Evolutionary conservation across 2,113 vertebrate genomes (phyloP), one percentile per base, ranked within the genome.

Genomic region (Cyprinodon variegatus): DNA sequence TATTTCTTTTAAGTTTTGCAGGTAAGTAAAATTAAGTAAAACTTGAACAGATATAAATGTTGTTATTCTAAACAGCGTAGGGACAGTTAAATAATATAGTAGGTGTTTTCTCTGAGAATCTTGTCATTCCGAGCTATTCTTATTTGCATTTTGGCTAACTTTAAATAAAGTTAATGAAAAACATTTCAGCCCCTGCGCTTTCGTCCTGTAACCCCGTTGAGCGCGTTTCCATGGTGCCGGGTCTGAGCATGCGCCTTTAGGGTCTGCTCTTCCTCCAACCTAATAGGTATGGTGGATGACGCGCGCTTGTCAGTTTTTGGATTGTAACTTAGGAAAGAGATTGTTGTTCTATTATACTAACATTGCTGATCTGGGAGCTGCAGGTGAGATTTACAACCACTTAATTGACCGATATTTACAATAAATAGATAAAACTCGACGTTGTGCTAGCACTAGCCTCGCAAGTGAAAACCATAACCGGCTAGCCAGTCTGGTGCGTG

Each of bases 331-430:
- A 79, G 37, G 82, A 81, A 78, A 61, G 61, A n/a, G 6, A 72
- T 1, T 14, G 48, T 45, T 65, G 77, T 17, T 80, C 68, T 45
- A n/a, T 4, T n/a, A 61, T 37, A 65, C 43, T 15, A 65, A 78
- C 48, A 29, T 14, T 10, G 50, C 57, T 83, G 93, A 88, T 75
- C 92, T 93, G 91, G 92, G 93, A 88, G 61, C 91, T 45, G 91
- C 87, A 84, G 93, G 94, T 95, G 86, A 93, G 92, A 65, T 29
- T 20, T 0, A 0, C 0, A 59, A 43, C 50, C 13, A 0, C 1
- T 0, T 39, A 0, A 53, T 50, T 68, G 10, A 57, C 10, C 0
- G 1, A 0, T 0, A 2, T 1, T 36, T 17, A 4, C 0, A 6
- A 13, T 4, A 12, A 57, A 17, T 43, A 9, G 3, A 5, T 4